phyloP scores from a whole-genome alignment of 2,888 invertebrate species.

The Morpho helenor region DNA sequence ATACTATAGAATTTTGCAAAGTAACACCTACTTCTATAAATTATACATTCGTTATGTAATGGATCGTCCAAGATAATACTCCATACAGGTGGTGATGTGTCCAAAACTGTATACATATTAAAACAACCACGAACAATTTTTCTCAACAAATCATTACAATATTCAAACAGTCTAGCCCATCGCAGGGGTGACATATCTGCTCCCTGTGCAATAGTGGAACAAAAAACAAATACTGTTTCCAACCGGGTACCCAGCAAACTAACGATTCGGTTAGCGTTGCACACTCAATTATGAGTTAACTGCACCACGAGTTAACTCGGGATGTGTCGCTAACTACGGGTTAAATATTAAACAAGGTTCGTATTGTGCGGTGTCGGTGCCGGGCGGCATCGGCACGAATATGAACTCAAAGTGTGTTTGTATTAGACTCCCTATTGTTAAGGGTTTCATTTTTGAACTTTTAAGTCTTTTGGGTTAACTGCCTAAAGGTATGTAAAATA shows the following conservation, averaged over 20 bases:
- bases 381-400: slow-evolving; percentile 24
- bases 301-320: slow-evolving; percentile 45
- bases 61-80: too few species aligned
- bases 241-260: slow-evolving; percentile 29
- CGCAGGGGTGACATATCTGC: neutral
- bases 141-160: neutral
- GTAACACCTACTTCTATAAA: too few species aligned
- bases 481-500: slow-evolving; percentile 2
- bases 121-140: too few species aligned
- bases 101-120: too few species aligned
- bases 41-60: too few species aligned
- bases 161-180: neutral
- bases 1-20: too few species aligned
- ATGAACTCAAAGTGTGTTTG: slow-evolving; percentile 31
- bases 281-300: slow-evolving; percentile 55
- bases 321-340: slow-evolving; percentile 50
- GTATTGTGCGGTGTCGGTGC: slow-evolving; percentile 32
- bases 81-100: too few species aligned
- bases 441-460: slow-evolving; percentile 14
- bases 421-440: slow-evolving; percentile 22
- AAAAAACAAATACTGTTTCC: slow-evolving; percentile 14
- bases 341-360: slow-evolving; percentile 50
- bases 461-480: slow-evolving; percentile 16
- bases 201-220: slow-evolving; percentile 1
- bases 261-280: slow-evolving; percentile 37